Conservation (phyloP, 2,113 vertebrate species). For the Stictonetta naevosa region DNA sequence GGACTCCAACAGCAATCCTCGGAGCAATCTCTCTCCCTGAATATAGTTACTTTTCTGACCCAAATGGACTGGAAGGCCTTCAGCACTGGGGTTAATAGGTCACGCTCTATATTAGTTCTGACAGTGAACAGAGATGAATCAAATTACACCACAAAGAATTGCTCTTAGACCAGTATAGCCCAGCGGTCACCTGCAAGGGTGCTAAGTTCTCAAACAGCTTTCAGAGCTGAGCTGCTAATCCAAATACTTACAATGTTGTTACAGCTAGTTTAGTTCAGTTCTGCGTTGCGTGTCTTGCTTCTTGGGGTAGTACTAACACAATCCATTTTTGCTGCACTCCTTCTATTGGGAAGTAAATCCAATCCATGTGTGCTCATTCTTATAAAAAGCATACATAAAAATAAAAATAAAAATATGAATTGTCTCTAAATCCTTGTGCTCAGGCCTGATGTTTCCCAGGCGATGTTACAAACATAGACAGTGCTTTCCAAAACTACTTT, state of each 20-base stretch:
- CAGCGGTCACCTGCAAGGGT: not conserved
- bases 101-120: not conserved
- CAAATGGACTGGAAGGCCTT: not conserved
- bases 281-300: not conserved
- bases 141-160: not conserved
- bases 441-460: not conserved
- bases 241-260: not conserved
- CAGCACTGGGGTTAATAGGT: not conserved
- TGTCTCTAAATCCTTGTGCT: not conserved
- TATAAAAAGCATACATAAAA: slow-evolving; percentile 12
- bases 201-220: not conserved
- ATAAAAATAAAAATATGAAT: not conserved
- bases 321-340: not conserved
- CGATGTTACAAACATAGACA: not conserved
- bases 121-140: not conserved
- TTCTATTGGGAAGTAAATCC: slow-evolving; percentile 21
- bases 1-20: not conserved
- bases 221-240: not conserved
- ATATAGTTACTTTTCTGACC: not conserved
- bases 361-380: not conserved
- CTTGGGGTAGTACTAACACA: not conserved
- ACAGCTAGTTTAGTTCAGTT: not conserved
- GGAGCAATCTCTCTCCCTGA: not conserved
- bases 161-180: not conserved
- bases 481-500: not conserved